Base-by-base conservation (phyloP, 1,140 invertebrate species). In the Sweltsa coloradensis region DNA sequence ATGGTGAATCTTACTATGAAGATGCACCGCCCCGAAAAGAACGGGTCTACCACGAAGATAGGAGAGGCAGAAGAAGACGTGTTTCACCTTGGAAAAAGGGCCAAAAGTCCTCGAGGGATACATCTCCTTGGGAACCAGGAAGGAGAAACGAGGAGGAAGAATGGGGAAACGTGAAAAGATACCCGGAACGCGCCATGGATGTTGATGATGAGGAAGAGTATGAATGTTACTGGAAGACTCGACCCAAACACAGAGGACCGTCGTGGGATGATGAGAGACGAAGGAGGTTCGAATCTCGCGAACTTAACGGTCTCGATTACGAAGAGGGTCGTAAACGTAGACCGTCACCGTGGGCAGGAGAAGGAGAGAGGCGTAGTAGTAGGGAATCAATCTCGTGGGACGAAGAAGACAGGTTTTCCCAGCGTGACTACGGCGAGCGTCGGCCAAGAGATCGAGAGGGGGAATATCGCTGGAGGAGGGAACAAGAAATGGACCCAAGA, bases 111-210 rank as follows among this genome's bases (percentile, higher is more conserved):
- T 80, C 77, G 0, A 63, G 79, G 3, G 80, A 83, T 58, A 69
- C 78, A 34, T 81, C 79, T 36, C 78, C 79, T 5, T 81, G 79
- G 78, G 78, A 81, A 46, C 78, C 81, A 52, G 78, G 79, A n/a
- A 54, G 53, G 22, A 54, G 51, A 34, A 49, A 52, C 18, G 34
- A 53, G 34, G 69, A 70, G 27, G 68, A 69, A 18, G 59, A 64
- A 19, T 51, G n/a, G 18, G 45, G 36, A 25, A n/a, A n/a, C 4
- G 22, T 14, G 5, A 47, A 47, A n/a, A 40, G 24, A 6, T 53
- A 52, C 44, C 47, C 56, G 5, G 60, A 62, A 40, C 50, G 56
- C 34, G 64, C 65, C 49, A 53, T 59, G 36, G 55, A 58, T 1
- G 66, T 64, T 24, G 66, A 67, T 24, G 64, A 68, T 13, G 63